phyloP scores from a whole-genome alignment of 2,888 invertebrate genomes.

The Volucella bombylans region DNA sequence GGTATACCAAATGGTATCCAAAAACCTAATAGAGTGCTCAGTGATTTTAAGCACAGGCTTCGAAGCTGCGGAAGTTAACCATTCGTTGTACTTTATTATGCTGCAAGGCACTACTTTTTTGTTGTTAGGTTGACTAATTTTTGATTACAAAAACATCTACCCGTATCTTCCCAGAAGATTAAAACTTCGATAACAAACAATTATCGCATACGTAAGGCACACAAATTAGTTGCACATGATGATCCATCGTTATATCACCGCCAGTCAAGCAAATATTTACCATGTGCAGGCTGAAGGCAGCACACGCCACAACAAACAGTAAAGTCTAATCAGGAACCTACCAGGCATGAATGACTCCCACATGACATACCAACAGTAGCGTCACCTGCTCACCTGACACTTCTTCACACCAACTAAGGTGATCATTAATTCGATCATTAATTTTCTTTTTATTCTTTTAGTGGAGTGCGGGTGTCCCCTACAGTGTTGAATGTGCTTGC shows the following conservation, averaged over 20 bases:
- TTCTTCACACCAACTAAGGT: constrained; percentile 18
- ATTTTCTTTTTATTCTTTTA: not conserved
- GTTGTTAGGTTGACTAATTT: no score
- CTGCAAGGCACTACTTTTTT: no score
- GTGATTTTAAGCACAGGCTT: no score
- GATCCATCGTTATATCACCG: constrained; percentile 1
- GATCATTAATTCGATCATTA: constrained; percentile 29
- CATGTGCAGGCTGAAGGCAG: constrained; percentile 2
- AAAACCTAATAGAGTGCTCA: no score
- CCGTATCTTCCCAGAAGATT: no score
- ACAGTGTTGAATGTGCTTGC: not conserved
- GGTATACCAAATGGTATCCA: no score
- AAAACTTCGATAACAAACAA: no score
- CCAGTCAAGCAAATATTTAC: constrained; percentile 9
- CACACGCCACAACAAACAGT: constrained; percentile 4
- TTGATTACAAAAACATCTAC: no score
- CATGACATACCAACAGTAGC: not conserved
- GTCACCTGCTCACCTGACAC: constrained; percentile 7
- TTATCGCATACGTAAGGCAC: not conserved
- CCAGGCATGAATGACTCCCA: constrained; percentile 10
- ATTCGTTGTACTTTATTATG: no score
- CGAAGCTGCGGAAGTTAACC: no score
- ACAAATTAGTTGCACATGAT: not conserved
- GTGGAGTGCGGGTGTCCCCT: constrained; percentile 7
- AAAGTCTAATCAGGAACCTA: not conserved